A percentile compares a stretch with the other conserved stretches of the same genome.
Conservation (phyloP, 92 coral and sea anemone genomes). For the Desmophyllum pertusum region DNA sequence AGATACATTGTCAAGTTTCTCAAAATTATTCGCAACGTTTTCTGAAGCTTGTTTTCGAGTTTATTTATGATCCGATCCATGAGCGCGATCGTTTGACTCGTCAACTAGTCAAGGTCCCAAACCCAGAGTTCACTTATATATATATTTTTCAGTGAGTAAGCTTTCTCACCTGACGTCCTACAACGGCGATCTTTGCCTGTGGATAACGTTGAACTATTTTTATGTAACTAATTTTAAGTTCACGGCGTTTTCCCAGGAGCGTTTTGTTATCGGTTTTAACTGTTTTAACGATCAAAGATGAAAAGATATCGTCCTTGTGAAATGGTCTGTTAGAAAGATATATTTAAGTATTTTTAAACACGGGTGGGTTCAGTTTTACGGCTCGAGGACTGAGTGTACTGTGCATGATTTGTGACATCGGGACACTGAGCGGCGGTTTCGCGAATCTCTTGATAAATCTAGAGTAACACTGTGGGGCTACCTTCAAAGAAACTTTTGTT, state of each 20-base stretch:
- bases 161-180: neutral
- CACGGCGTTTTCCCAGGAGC: neutral
- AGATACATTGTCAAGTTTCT: neutral
- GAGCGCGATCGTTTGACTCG: neutral
- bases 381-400: neutral
- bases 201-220: neutral
- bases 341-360: neutral
- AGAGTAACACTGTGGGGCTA: neutral
- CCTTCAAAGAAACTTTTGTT: conserved; percentile 10
- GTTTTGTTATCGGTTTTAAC: conserved; percentile 23
- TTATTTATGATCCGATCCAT: neutral
- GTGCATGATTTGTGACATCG: neutral
- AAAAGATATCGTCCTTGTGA: conserved; percentile 17
- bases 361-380: neutral
- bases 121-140: neutral
- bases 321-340: neutral
- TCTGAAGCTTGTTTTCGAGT: neutral
- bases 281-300: conserved; percentile 21
- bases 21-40: neutral
- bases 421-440: neutral
- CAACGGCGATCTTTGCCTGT: neutral
- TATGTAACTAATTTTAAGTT: neutral
- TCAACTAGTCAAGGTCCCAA: neutral
- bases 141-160: neutral
- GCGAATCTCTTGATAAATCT: neutral